These are phyloP conservation scores for Ornithoptera priamus DNA, from an alignment of 2,888 invertebrate genomes.

Conservation along the genomic window DNA sequence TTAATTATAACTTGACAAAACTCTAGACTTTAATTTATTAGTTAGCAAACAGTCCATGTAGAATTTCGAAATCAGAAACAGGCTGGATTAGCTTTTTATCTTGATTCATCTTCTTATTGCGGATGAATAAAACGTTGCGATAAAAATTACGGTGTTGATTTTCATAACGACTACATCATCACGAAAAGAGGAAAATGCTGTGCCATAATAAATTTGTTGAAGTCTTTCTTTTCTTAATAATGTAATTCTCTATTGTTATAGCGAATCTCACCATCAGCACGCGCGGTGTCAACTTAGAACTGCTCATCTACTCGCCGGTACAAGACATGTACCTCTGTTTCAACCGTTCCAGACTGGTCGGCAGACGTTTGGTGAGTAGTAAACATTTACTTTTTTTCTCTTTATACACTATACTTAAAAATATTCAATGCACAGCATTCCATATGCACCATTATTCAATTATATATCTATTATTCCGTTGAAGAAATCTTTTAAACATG, in stretches of 20 bases:
- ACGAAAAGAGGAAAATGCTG: not conserved
- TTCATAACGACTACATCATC: too few species aligned
- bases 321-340: constrained; percentile 88
- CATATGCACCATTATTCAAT: not conserved
- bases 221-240: not conserved
- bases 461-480: not conserved
- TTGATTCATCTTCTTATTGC: too few species aligned
- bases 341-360: constrained; percentile 86
- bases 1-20: too few species aligned
- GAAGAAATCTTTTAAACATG: not conserved
- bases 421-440: not conserved
- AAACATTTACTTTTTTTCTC: not conserved
- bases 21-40: too few species aligned
- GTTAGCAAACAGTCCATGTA: too few species aligned
- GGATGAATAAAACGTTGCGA: too few species aligned
- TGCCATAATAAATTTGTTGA: not conserved
- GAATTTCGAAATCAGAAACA: too few species aligned
- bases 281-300: constrained; percentile 79
- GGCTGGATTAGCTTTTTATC: too few species aligned
- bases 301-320: constrained; percentile 85
- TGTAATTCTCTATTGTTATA: constrained; percentile 65
- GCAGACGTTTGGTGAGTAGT: constrained; percentile 81
- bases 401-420: not conserved
- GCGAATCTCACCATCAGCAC: constrained; percentile 85
- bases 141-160: too few species aligned